A percentile compares a stretch with the other conserved stretches of the same genome.
Evolutionary conservation across 2,888 invertebrate species (phyloP).

Genomic region (Thymelicus sylvestris): DNA sequence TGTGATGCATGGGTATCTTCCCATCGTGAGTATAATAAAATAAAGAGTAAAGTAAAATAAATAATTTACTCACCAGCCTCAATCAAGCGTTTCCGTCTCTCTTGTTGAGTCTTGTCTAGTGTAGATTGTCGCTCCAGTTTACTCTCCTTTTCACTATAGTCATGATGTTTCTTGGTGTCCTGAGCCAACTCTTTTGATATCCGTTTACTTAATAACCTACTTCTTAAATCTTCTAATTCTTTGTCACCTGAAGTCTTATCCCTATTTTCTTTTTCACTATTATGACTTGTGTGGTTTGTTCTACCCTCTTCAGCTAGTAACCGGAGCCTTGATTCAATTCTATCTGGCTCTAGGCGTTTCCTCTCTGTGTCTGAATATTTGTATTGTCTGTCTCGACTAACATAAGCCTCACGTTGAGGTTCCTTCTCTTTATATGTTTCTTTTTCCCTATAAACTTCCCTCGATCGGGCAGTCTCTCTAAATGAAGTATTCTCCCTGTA

Average conservation of each 20-base stretch:
- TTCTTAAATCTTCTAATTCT: constrained; percentile 90
- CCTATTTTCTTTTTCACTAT: constrained; percentile 79
- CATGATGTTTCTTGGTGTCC: constrained; percentile 68
- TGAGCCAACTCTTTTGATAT: constrained; percentile 87
- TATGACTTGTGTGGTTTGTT: constrained; percentile 54
- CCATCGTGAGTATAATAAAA: too few relatives aligned
- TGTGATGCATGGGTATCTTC: too few relatives aligned
- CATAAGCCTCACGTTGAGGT: constrained; percentile 61
- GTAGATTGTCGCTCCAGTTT: constrained; percentile 69
- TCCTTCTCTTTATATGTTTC: constrained; percentile 67
- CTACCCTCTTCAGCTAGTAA: constrained; percentile 70
- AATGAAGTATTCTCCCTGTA: constrained; percentile 63
- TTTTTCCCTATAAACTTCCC: constrained; percentile 69
- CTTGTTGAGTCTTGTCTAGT: constrained; percentile 80
- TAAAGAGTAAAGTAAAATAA: too few relatives aligned
- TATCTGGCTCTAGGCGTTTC: constrained; percentile 68
- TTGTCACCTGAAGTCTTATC: constrained; percentile 81
- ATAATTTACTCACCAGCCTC: constrained; percentile 84
- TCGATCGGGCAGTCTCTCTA: constrained; percentile 59
- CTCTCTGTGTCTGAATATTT: constrained; percentile 70
- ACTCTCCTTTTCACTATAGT: constrained; percentile 75
- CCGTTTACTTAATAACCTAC: constrained; percentile 88
- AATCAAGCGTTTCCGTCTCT: constrained; percentile 87
- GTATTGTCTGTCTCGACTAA: constrained; percentile 68
- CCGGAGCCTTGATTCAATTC: constrained; percentile 73